Percentiles rank a stretch among this genome's conserved stretches.
phyloP scores from a whole-genome alignment of 2,797 vertebrate species.

The Gymnocypris eckloni region DNA sequence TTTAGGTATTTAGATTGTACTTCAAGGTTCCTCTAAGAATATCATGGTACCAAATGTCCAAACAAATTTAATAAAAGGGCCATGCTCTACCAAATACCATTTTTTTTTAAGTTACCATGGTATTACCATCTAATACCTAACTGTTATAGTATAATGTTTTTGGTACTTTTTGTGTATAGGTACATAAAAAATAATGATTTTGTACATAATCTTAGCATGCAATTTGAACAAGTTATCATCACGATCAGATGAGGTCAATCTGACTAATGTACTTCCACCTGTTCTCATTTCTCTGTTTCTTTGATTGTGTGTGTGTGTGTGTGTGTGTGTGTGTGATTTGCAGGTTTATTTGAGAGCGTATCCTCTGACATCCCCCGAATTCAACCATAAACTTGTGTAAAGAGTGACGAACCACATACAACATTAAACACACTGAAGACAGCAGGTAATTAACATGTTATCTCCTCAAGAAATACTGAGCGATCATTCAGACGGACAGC shows the following conservation, averaged over 20 bases:
- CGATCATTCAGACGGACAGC: conserved; percentile 40
- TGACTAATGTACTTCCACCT: too few relatives aligned
- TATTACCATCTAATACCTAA: too few relatives aligned
- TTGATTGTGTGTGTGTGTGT: neutral
- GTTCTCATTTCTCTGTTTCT: too few relatives aligned
- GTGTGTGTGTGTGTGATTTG: neutral
- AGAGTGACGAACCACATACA: neutral
- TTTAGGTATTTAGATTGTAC: neutral
- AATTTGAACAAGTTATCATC: too few relatives aligned
- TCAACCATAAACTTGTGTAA: neutral
- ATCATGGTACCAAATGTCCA: neutral
- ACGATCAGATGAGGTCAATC: too few relatives aligned
- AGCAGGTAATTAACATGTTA: conserved; percentile 70
- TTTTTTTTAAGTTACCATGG: too few relatives aligned
- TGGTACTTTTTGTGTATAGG: too few relatives aligned
- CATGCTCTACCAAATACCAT: too few relatives aligned
- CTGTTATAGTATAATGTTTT: too few relatives aligned
- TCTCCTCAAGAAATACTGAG: conserved; percentile 44
- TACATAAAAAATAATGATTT: too few relatives aligned
- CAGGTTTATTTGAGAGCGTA: neutral
- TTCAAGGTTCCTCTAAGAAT: neutral
- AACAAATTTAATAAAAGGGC: too few relatives aligned
- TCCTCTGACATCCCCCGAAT: neutral
- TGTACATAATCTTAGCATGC: too few relatives aligned
- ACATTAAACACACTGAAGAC: conserved; percentile 59